Evolutionary conservation across 1,140 invertebrate genomes (phyloP).

Genomic region (Brachionus sp.): DNA sequence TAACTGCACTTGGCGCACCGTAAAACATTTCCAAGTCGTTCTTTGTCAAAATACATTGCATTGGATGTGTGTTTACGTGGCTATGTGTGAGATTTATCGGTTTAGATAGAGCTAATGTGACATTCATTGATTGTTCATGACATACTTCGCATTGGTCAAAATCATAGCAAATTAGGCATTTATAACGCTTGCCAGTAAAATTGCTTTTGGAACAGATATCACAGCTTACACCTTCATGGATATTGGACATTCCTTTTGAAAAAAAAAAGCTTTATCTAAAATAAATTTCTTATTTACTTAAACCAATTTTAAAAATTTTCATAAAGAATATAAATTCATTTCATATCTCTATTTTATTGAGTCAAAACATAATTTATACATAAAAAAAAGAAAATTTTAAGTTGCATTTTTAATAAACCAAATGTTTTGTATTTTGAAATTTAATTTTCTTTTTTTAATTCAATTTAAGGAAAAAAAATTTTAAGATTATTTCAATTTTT

Average conservation of each 20-base stretch:
- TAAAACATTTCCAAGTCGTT: slow-evolving; percentile 26
- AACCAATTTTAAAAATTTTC: neutral
- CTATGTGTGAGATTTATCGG: slow-evolving; percentile 1
- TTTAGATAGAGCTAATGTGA: neutral
- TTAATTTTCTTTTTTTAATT: neutral
- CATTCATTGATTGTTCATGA: slow-evolving; percentile 66
- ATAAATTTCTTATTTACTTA: neutral
- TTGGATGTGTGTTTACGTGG: slow-evolving; percentile 36
- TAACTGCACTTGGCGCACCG: neutral
- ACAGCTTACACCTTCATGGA: slow-evolving; percentile 77
- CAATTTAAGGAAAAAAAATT: no score
- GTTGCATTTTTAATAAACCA: slow-evolving; percentile 6
- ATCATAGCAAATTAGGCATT: slow-evolving; percentile 97
- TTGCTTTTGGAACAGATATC: slow-evolving; percentile 97
- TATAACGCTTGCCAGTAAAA: slow-evolving; percentile 91
- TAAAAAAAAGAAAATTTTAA: neutral
- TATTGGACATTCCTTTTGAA: slow-evolving; percentile 23
- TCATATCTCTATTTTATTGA: neutral
- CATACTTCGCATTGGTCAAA: slow-evolving; percentile 95
- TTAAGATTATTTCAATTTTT: no score
- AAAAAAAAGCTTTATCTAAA: neutral
- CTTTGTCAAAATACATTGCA: slow-evolving; percentile 57
- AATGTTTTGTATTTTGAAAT: neutral
- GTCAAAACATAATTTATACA: neutral
- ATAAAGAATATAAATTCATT: neutral